Evolutionary conservation across 2,888 invertebrate genomes (phyloP), one percentile per base, ranked within the genome.

Genomic region (Mimas tiliae): DNA sequence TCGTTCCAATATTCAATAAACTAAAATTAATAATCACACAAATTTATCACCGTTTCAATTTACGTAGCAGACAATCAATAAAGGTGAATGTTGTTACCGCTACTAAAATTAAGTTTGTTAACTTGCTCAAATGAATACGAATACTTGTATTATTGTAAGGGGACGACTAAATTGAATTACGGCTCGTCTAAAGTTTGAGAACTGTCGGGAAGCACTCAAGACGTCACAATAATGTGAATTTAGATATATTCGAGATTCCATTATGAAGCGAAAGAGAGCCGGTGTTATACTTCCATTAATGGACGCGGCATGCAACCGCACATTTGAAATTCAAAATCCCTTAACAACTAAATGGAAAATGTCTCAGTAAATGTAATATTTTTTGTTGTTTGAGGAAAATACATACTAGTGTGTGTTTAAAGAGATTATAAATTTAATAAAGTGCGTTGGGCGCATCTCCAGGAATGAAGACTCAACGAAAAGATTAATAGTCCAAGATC

Each of bases 221-320:
- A 77, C 78, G 73, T 77, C 78, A 78, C 78, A 83, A 80, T 81
- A 82, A 83, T 79, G 69, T 73, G 75, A 75, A 82, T 78, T 76
- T 70, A 77, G 74, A 80, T 82, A 78, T 81, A 84, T 84, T 83
- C 78, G 74, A 77, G 77, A 81, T 81, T 83, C 86, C 83, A 85
- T 88, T 87, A 84, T 70, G 72, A 65, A 70, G 70, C 76, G 72
- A 69, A 69, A 75, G 76, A 76, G 68, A 77, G 74, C 70, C 66
- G 81, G 79, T 81, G 84, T 85, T 89, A 88, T 88, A 86, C 88
- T 80, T 84, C 85, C 68, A 64, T 67, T 67, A 67, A 64, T 64
- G 53, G 55, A 14, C 34, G 51, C 42, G 38, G 19, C 62, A 34
- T 67, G 42, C 42, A 64, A n/a, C 42, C 50, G 19, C 55, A 50